These are phyloP conservation scores for Pimephales promelas DNA, from an alignment of 2,113 vertebrate species.

Conservation along the genomic window DNA sequence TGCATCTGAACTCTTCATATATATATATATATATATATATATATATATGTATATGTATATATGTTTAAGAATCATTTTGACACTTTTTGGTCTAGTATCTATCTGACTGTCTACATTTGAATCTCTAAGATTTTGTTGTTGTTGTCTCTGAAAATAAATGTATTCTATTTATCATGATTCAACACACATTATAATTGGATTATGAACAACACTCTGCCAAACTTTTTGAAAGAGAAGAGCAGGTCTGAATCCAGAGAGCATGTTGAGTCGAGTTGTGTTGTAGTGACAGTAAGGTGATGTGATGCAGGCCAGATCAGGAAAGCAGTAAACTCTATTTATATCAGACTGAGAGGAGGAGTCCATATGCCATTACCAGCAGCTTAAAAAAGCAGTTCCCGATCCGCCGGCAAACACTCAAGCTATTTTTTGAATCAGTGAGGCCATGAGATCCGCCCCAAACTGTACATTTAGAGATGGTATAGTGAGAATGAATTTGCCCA, in stretches of 20 bases:
- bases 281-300: not conserved
- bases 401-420: slow-evolving; percentile 14
- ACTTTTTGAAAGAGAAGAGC: not conserved
- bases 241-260: not conserved
- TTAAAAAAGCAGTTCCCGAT: slow-evolving; percentile 4
- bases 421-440: slow-evolving; percentile 10
- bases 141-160: too few species aligned
- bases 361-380: not conserved
- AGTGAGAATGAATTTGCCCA: not conserved
- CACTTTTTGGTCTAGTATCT: too few species aligned
- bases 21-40: too few species aligned
- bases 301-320: slow-evolving; percentile 25
- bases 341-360: slow-evolving; percentile 10
- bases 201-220: not conserved
- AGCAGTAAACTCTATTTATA: slow-evolving; percentile 48
- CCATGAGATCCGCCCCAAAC: not conserved
- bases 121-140: too few species aligned
- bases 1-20: too few species aligned
- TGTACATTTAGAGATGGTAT: not conserved
- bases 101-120: too few species aligned
- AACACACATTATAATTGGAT: not conserved
- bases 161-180: too few species aligned
- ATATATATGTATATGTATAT: too few species aligned
- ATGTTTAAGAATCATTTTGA: too few species aligned
- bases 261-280: not conserved